Evolutionary conservation across 2,888 invertebrate genomes (phyloP), one percentile per base, ranked within the genome.

Genomic region (Nomada flava): DNA sequence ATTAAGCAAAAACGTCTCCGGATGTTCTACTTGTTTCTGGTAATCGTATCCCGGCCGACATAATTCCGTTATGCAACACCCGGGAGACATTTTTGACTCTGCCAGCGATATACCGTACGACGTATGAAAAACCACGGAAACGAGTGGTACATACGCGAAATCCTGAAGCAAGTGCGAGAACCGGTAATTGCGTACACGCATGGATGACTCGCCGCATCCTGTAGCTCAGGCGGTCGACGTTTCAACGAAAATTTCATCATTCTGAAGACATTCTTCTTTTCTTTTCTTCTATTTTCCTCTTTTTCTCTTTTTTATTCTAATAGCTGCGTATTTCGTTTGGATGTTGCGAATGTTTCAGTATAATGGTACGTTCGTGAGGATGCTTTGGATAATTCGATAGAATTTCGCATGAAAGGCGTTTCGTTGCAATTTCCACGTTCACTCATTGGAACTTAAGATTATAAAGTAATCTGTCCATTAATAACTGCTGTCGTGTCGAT

Each of bases 61-160:
- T 50, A 44, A 80, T 76, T 87, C 87, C 86, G 87, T 86, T 86
- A 87, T 77, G 86, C 82, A 87, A 87, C 79, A 62, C n/a, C 23
- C 42, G 50, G 80, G 47, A 29, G 62, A 71, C 62, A 67, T 83
- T 83, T 57, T 23, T 78, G 70, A 42, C 63, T 82, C 70, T 77
- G 68, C 64, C 50, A 63, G 77, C 60, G 2, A 70, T 83, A 52
- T 82, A 82, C 82, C 82, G 82, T 82, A 76, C 53, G 68, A 9
- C 52, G 65, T 4, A 20, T 59, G 63, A 71, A 70, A 79, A 71
- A n/a, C 29, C 23, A 2, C 36, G 80, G 29, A 72, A 72, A 72
- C 52, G 13, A 36, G 18, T 57, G 47, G 57, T 9, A 47, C 20
- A 26, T 20, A 29, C 47, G 70, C 60, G 55, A 67, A 79, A 65